Base-by-base conservation (phyloP, 2,113 vertebrate genomes). In the Myodes glareolus region DNA sequence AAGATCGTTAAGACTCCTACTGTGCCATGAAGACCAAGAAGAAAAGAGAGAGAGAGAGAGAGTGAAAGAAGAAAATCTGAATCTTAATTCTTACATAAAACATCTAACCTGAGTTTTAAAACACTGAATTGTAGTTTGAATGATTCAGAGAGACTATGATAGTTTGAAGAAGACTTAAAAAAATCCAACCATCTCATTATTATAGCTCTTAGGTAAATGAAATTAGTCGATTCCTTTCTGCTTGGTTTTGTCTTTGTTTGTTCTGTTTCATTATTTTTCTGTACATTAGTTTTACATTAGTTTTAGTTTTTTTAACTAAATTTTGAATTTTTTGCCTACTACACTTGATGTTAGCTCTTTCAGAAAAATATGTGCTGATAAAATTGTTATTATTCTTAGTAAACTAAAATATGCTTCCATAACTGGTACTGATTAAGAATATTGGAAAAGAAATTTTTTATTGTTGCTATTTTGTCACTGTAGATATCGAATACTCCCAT, bases 321-420 rank as follows among this genome's bases (percentile, higher is more conserved):
- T 84, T n/a, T 33, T 36, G 31, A 36, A 14, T 91, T 95, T 95
- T 95, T 95, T 70, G 0, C 3, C 31, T 94, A 33, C 58, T 94
- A 36, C 3, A 95, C 55, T 94, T 94, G 81, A 84, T 87, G 65
- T 14, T 77, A 91, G 73, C 21, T 80, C 1, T 52, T 63, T 1
- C 17, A 92, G 52, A 90, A 96, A 36, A 96, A 94, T 93, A 91
- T 14, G 67, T 90, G 23, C 75, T 70, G 91, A 8, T 11, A 90
- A 85, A 39, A 42, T 95, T 87, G 39, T 84, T 94, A 42, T 29
- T 95, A 67, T 94, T 92, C 12, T n/a, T 58, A 87, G n/a, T 3
- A 93, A 76, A 88, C 36, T 86, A 23, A 93, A 97, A 91, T 91
- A 95, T 95, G 19, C 78, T 95, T 92, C 21, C 1, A 82, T 10